Conservation (phyloP, 2,888 invertebrate species). For the Rapana venosa region DNA sequence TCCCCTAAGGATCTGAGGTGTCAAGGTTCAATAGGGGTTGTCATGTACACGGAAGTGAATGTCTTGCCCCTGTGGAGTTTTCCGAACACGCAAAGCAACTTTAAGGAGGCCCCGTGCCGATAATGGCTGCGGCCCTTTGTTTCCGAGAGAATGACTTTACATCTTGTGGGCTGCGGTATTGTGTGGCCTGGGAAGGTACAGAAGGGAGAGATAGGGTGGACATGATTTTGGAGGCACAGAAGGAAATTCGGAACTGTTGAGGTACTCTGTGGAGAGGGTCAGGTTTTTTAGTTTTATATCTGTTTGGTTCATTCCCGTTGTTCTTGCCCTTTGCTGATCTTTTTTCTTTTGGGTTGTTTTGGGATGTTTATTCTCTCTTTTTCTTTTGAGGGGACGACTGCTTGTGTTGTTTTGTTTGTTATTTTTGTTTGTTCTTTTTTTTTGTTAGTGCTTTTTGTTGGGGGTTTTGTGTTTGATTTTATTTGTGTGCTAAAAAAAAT, state of each 20-base stretch:
- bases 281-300: not conserved
- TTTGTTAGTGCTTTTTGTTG: not conserved
- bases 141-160: no score
- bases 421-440: not conserved
- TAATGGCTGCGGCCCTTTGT: not conserved
- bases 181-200: not conserved
- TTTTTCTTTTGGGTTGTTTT: not conserved
- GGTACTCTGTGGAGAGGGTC: not conserved
- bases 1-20: not conserved
- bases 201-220: not conserved
- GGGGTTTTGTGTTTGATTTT: not conserved
- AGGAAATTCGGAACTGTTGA: not conserved
- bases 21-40: conserved; percentile 21
- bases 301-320: not conserved
- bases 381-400: not conserved
- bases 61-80: not conserved
- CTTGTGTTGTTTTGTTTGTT: not conserved
- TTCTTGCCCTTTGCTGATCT: not conserved
- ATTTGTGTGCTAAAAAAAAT: not conserved
- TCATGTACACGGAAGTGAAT: conserved; percentile 16
- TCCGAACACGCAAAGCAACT: not conserved
- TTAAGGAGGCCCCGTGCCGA: not conserved
- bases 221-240: not conserved
- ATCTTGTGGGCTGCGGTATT: no score
- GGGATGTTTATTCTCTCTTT: not conserved